A percentile compares a stretch with the other conserved stretches of the same genome.
Evolutionary conservation across 2,888 invertebrate genomes (phyloP).

Genomic region (Acholoe squamosa): DNA sequence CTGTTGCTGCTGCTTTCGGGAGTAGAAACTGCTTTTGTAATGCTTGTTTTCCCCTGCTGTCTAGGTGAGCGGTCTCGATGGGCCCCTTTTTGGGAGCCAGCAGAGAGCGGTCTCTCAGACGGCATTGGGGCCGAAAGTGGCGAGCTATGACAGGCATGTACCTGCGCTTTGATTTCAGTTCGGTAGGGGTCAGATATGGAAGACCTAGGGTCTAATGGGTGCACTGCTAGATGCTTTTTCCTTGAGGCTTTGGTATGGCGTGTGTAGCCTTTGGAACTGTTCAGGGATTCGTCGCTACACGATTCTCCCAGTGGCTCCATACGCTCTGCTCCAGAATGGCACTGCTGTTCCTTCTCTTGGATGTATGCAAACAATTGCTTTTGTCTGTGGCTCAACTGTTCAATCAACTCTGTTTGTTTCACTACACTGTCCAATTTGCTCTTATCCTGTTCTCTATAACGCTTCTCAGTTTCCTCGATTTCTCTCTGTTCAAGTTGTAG

Average conservation of each 20-base stretch:
- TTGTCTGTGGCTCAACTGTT: slow-evolving; percentile 62
- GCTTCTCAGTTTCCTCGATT: slow-evolving; percentile 54
- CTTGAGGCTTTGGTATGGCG: slow-evolving; percentile 53
- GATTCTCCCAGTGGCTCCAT: slow-evolving; percentile 63
- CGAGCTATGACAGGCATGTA: slow-evolving; percentile 48
- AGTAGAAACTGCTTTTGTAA: not conserved
- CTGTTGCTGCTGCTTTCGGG: not conserved
- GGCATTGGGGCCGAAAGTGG: slow-evolving; percentile 32
- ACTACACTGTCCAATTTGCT: slow-evolving; percentile 30
- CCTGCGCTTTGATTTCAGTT: slow-evolving; percentile 48
- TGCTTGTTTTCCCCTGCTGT: not conserved
- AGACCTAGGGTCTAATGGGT: not conserved
- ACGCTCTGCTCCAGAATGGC: slow-evolving; percentile 34
- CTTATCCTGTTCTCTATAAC: slow-evolving; percentile 51
- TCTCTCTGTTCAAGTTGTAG: slow-evolving; percentile 58
- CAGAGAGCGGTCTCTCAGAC: slow-evolving; percentile 36
- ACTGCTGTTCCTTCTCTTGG: slow-evolving; percentile 61
- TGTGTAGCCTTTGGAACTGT: slow-evolving; percentile 29
- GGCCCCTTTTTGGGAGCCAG: slow-evolving; percentile 1
- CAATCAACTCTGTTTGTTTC: slow-evolving; percentile 46
- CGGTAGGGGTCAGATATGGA: not conserved
- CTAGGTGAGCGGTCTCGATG: slow-evolving; percentile 33
- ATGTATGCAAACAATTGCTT: slow-evolving; percentile 63
- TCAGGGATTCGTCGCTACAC: slow-evolving; percentile 59
- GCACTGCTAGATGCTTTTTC: not conserved